Evolutionary conservation across 2,113 vertebrate genomes (phyloP), one percentile per base, ranked within the genome.

Genomic region (Otolemur garnettii): DNA sequence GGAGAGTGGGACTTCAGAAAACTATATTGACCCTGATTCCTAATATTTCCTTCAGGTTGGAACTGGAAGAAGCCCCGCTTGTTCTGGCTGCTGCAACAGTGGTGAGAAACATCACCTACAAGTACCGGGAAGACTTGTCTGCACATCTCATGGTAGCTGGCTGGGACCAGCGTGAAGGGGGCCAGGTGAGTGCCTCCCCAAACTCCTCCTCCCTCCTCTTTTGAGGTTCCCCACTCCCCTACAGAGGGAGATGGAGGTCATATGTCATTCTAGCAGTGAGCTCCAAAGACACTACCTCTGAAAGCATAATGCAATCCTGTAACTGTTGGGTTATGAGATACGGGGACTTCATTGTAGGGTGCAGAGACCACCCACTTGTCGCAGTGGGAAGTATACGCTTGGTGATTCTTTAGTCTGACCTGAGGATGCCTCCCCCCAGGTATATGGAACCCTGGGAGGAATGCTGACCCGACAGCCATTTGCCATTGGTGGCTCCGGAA

Each of bases 71-170:
- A 33, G 97, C 98, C 0, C 99, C 99, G 0, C 98, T 98, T 64
- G 99, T 99, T 28, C 86, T 98, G 38, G 99, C 99, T 12, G 99
- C 99, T 50, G 99, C 99, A 0, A 98, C 98, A 1, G 94, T 99
- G 87, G 99, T 99, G 84, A 99, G 88, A 81, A 99, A 99, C 87
- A 99, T 99, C 93, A 98, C 98, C 5, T 99, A 99, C 96, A 99
- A 99, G 72, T 99, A 99, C 74, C 99, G 99, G 83, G 99, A 99
- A 87, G 99, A 99, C 59, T 96, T 99, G 71, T 98, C 98, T 0
- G 99, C 99, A 0, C 99, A 99, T 87, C 99, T 99, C 17, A 98
- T 99, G 33, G 98, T 99, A 53, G 99, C 99, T 0, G 99, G 99
- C 33, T 99, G 99, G 99, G 99, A 99, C 98, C 97, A 91, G 55